Evolutionary conservation across 2,797 vertebrate species (phyloP).

Genomic region (Acipenser transmontanus): DNA sequence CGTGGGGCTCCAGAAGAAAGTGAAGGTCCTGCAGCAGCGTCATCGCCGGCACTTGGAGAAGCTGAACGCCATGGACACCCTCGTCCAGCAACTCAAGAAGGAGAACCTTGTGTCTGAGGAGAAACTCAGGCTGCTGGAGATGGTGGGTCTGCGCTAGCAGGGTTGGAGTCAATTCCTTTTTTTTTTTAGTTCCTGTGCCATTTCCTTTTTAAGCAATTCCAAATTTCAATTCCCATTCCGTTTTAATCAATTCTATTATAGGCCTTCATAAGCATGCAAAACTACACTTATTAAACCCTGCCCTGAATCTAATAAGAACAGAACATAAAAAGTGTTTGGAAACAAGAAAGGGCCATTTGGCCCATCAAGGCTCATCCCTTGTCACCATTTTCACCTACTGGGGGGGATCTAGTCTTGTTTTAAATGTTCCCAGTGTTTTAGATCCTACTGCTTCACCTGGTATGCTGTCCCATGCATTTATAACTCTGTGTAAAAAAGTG

Average conservation of each 20-base stretch:
- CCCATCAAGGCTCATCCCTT: too few species aligned
- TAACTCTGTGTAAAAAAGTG: too few species aligned
- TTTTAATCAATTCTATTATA: neutral
- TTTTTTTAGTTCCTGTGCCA: neutral
- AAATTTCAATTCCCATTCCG: neutral
- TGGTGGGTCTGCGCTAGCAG: constrained; percentile 34
- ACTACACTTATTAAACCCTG: too few species aligned
- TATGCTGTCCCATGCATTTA: too few species aligned
- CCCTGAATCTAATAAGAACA: neutral
- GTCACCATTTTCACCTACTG: too few species aligned
- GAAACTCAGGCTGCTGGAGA: constrained; percentile 48
- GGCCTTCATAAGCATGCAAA: too few species aligned
- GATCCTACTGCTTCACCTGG: too few species aligned
- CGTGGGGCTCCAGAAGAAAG: constrained; percentile 57
- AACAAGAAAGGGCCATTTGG: too few species aligned
- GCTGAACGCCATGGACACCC: constrained; percentile 58
- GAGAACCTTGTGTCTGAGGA: constrained; percentile 56
- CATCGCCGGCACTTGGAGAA: constrained; percentile 62
- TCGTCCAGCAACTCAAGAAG: constrained; percentile 56
- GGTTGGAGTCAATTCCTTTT: neutral
- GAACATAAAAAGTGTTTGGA: neutral
- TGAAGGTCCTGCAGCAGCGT: constrained; percentile 62
- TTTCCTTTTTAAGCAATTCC: too few species aligned
- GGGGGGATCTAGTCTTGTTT: too few species aligned
- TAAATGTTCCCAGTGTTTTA: too few species aligned